phyloP scores from a whole-genome alignment of 2,888 invertebrate species.

The Drosophila leonis region DNA sequence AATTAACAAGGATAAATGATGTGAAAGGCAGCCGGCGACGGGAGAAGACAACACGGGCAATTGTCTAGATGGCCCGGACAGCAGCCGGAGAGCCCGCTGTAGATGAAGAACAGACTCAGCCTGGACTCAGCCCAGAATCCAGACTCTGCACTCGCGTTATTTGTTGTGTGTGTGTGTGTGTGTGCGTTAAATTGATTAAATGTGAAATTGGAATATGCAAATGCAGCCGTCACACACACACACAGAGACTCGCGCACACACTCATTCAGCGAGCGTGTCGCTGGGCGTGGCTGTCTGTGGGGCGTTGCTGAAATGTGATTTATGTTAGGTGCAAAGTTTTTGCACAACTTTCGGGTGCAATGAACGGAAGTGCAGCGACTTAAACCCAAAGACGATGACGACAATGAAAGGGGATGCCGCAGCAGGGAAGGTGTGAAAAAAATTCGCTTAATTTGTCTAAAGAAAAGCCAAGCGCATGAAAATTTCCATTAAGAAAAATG shows the following conservation, averaged over 20 bases:
- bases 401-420: conserved; percentile 49
- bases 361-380: conserved; percentile 71
- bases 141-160: conserved; percentile 29
- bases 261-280: conserved; percentile 3
- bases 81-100: conserved; percentile 8
- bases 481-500: conserved; percentile 74
- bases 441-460: conserved; percentile 76
- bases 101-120: neutral
- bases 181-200: conserved; percentile 73
- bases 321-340: conserved; percentile 76
- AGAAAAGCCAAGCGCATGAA: conserved; percentile 66
- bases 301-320: conserved; percentile 67
- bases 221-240: conserved; percentile 50
- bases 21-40: conserved; percentile 64
- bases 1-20: conserved; percentile 83
- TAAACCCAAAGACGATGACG: conserved; percentile 55
- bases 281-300: conserved; percentile 57
- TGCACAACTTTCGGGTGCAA: conserved; percentile 74
- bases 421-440: conserved; percentile 58
- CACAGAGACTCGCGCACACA: conserved; percentile 1
- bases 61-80: conserved; percentile 33
- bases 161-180: conserved; percentile 30
- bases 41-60: conserved; percentile 47
- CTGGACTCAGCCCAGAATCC: conserved; percentile 6
- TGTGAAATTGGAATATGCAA: conserved; percentile 77